Conservation (phyloP, 2,113 vertebrate genomes). For the Pedionomus torquatus region DNA sequence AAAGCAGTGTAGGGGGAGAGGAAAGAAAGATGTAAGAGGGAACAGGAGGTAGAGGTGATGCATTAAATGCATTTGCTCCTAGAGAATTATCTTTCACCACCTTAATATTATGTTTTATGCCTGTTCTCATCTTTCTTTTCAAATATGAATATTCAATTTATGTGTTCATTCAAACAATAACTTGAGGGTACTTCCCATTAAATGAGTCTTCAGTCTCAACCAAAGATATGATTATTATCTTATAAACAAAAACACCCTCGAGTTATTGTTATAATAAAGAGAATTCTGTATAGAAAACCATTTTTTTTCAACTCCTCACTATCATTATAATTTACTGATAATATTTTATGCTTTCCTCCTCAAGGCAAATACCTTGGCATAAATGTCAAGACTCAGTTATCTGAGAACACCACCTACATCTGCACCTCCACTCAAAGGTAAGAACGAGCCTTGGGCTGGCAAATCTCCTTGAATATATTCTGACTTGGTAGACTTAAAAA, state of each 20-base stretch:
- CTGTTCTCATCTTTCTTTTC: slow-evolving; percentile 14
- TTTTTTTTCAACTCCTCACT: neutral
- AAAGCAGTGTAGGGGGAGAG: fast-evolving
- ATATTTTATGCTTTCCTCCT: neutral
- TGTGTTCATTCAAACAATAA: slow-evolving; percentile 30
- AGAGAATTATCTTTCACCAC: neutral
- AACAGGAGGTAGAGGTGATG: neutral
- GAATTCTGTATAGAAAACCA: neutral
- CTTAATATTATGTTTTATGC: neutral
- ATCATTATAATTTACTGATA: neutral
- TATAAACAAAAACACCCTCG: slow-evolving; percentile 11
- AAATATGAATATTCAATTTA: slow-evolving; percentile 1
- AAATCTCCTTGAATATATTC: neutral
- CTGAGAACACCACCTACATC: neutral
- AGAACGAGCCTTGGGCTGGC: neutral
- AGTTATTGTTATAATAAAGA: slow-evolving; percentile 29
- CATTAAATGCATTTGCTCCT: neutral
- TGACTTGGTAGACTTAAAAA: neutral
- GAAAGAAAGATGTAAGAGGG: neutral
- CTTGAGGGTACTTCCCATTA: slow-evolving; percentile 30
- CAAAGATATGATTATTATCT: neutral
- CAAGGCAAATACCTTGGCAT: neutral
- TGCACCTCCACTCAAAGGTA: neutral
- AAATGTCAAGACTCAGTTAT: neutral
- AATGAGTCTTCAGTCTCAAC: neutral